Percentiles rank a stretch among this genome's conserved stretches.
phyloP scores from a whole-genome alignment of 2,797 vertebrate genomes.

The Hapalemur alaotrensis region DNA sequence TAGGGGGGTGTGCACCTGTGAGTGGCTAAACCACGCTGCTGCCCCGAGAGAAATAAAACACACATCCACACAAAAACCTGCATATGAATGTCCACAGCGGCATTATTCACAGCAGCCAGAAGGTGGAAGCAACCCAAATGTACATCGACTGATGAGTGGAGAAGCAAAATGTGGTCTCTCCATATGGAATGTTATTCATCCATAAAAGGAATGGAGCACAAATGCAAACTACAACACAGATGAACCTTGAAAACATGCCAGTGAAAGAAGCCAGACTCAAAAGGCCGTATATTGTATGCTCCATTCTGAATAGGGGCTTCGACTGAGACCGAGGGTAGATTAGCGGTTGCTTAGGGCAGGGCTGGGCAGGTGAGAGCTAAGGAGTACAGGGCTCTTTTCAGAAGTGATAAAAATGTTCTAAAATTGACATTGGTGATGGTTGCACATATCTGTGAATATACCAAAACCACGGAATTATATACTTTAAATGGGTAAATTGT shows the following conservation, averaged over 20 bases:
- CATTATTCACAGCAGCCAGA: accelerated
- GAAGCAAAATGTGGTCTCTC: neutral
- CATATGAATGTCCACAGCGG: accelerated
- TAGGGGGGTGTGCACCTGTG: neutral
- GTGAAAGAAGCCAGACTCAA: no score
- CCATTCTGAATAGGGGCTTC: neutral
- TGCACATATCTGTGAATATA: neutral
- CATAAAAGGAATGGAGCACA: no score
- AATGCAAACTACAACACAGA: neutral
- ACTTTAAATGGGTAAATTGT: no score
- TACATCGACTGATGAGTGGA: neutral
- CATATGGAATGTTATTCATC: neutral
- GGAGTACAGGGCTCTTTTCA: neutral
- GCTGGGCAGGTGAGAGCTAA: no score
- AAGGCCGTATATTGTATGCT: accelerated
- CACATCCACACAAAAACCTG: neutral
- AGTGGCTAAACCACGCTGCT: neutral
- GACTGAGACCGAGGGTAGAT: neutral
- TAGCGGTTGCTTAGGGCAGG: neutral
- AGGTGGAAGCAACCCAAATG: neutral
- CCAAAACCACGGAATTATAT: neutral
- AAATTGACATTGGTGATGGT: neutral
- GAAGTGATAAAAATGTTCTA: neutral
- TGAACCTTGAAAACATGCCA: neutral
- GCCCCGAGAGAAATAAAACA: neutral